Evolutionary conservation across 2,797 vertebrate species (phyloP), one percentile per base, ranked within the genome.

Genomic region (Buphagus erythrorhynchus): DNA sequence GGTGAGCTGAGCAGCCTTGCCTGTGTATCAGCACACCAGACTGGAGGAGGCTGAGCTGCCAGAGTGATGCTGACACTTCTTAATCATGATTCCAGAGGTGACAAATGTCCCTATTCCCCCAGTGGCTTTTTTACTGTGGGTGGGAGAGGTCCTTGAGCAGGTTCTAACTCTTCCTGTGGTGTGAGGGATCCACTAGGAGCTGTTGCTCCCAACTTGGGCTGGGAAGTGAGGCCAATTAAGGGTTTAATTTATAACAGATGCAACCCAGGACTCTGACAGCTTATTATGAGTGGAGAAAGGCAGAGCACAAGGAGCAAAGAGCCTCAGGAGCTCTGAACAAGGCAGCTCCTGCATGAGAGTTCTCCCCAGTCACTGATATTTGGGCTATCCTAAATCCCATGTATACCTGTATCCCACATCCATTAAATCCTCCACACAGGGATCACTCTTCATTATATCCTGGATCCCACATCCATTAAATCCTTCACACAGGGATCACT

Each of bases 1-100:
- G 86, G 31, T n/a, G 67, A 81, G 92, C 76, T 90, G 90, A 86
- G 93, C 95, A 96, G 90, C 96, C 57, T 91, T 22, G 91, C 87
- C 89, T 73, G 96, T 94, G 33, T 29, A 22, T 93, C 91, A 93
- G 92, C 86, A 86, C 65, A 62, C 88, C 63, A 57, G 83, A 96
- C 80, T 92, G 85, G 62, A 68, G 94, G 93, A 81, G 80, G 72
- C 93, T 21, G 81, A 87, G 92, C 90, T 91, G 93, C 91, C n/a
- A 42, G 95, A 93, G 95, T 5, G 31, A 95, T 91, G 93, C 71
- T 78, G 82, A 28, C 10, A 26, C 68, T 74, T 88, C 97, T 69
- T 85, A 94, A 90, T 96, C 45, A 18, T 79, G 43, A 91, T 96
- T 90, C 69, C 13, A 68, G 67, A 17, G 81, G 73, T 97, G 96